Conservation (phyloP, 2,888 invertebrate genomes). For the Parnassius smintheus region DNA sequence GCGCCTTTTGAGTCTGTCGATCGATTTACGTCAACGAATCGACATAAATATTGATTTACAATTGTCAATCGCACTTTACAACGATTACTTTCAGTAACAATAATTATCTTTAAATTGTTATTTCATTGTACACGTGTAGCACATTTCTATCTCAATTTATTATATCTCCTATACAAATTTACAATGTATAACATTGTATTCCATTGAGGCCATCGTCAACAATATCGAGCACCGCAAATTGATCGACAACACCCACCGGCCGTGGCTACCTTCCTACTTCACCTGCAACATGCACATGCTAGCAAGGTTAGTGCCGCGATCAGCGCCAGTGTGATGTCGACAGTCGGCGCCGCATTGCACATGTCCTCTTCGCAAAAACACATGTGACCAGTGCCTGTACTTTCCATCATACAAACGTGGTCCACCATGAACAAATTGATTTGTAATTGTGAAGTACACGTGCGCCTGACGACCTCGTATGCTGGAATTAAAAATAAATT, state of each 20-base stretch:
- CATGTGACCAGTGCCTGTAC: constrained; percentile 98
- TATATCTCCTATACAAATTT: not conserved
- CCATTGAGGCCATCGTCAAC: constrained; percentile 12
- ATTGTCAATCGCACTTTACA: not conserved
- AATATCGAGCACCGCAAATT: constrained; percentile 30
- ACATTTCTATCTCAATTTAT: constrained; percentile 5
- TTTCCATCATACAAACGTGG: constrained; percentile 99
- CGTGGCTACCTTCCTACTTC: constrained; percentile 62
- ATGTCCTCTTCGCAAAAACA: constrained; percentile 99
- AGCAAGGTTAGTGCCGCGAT: constrained; percentile 54
- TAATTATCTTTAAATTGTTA: constrained; percentile 9
- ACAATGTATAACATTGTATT: not conserved
- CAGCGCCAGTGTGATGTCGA: constrained; percentile 50
- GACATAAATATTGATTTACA: constrained; percentile 4
- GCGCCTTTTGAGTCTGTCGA: constrained; percentile 51
- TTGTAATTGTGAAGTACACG: constrained; percentile 95
- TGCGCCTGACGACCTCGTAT: constrained; percentile 94
- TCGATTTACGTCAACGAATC: constrained; percentile 37
- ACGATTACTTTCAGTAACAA: not conserved
- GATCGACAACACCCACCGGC: constrained; percentile 46
- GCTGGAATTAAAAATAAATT: constrained; percentile 79
- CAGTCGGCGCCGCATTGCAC: constrained; percentile 84
- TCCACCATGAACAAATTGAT: constrained; percentile 99
- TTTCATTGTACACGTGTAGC: not conserved
- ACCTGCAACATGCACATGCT: constrained; percentile 77